Conservation (phyloP, 2,888 invertebrate species). For the Ophonus ardosiacus region DNA sequence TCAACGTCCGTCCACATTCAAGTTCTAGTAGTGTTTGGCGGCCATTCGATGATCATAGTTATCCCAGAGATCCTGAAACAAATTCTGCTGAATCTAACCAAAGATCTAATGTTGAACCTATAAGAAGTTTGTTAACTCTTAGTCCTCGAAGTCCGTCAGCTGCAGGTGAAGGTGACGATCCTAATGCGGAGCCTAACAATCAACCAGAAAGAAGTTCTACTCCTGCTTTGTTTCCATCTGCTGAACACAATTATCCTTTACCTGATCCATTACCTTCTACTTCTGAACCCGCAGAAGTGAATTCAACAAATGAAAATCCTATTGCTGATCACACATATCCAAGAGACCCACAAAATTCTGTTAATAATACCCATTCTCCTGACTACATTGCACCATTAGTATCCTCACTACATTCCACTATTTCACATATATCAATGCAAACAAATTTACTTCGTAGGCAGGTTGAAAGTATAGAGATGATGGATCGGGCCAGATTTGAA, state of each 20-base stretch:
- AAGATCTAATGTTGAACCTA: conserved; percentile 57
- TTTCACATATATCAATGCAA: conserved; percentile 73
- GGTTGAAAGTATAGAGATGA: conserved; percentile 73
- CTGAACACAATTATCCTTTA: conserved; percentile 59
- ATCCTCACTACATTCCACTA: conserved; percentile 73
- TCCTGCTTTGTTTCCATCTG: conserved; percentile 33
- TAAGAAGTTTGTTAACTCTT: conserved; percentile 56
- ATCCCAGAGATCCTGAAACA: conserved; percentile 59
- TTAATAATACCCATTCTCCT: conserved; percentile 63
- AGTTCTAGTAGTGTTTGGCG: conserved; percentile 50
- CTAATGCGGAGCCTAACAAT: background rate
- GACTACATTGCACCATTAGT: conserved; percentile 72
- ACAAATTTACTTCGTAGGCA: conserved; percentile 72
- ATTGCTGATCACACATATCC: conserved; percentile 73
- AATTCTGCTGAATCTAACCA: conserved; percentile 8
- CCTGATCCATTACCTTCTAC: conserved; percentile 19
- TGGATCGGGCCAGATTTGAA: conserved; percentile 74
- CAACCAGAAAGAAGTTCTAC: conserved; percentile 42
- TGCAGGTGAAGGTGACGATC: conserved; percentile 6
- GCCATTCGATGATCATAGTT: conserved; percentile 61
- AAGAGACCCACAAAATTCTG: conserved; percentile 68
- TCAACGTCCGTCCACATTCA: conserved; percentile 23
- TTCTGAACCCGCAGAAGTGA: background rate
- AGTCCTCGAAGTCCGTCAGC: conserved; percentile 59
- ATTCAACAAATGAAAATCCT: conserved; percentile 46